Conservation (phyloP, 1,140 invertebrate genomes). For the Proales similis region DNA sequence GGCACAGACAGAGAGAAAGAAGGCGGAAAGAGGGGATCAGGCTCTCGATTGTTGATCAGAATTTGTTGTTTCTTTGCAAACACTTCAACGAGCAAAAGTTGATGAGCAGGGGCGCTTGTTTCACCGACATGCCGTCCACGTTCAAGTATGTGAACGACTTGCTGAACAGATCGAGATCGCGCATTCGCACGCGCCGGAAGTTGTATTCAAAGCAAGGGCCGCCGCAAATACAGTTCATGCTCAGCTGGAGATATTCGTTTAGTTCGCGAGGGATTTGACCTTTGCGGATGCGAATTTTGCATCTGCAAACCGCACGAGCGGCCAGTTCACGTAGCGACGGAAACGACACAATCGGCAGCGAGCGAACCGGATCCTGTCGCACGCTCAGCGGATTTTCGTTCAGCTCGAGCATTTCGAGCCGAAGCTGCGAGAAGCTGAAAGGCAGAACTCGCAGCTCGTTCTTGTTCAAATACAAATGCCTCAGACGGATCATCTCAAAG, state of each 20-base stretch:
- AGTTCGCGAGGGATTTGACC: conserved; percentile 7
- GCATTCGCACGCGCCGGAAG: conserved; percentile 12
- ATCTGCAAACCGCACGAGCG: conserved; percentile 10
- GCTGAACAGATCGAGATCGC: conserved; percentile 33
- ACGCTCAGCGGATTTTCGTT: conserved; percentile 26
- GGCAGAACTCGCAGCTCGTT: conserved; percentile 12
- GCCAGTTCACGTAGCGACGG: conserved; percentile 3
- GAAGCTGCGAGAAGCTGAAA: conserved; percentile 1
- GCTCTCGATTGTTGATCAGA: background rate
- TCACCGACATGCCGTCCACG: conserved; percentile 20
- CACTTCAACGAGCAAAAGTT: conserved; percentile 26
- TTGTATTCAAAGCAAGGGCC: conserved; percentile 27
- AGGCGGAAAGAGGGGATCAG: too few species aligned
- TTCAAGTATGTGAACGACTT: conserved; percentile 33
- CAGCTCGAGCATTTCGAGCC: conserved; percentile 11
- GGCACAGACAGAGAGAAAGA: too few species aligned
- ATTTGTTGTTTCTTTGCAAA: conserved; percentile 19
- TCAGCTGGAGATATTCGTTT: conserved; percentile 5
- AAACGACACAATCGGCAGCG: conserved; percentile 21
- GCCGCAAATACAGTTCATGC: conserved; percentile 29
- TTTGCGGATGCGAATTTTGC: background rate
- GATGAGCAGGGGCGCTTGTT: conserved; percentile 20
- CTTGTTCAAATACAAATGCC: conserved; percentile 22
- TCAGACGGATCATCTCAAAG: background rate
- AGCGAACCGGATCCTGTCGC: too few species aligned